A percentile compares a stretch with the other conserved stretches of the same genome.
These are phyloP conservation scores for Microcebus jonahi DNA, from an alignment of 2,113 vertebrate genomes.

Conservation along the genomic window DNA sequence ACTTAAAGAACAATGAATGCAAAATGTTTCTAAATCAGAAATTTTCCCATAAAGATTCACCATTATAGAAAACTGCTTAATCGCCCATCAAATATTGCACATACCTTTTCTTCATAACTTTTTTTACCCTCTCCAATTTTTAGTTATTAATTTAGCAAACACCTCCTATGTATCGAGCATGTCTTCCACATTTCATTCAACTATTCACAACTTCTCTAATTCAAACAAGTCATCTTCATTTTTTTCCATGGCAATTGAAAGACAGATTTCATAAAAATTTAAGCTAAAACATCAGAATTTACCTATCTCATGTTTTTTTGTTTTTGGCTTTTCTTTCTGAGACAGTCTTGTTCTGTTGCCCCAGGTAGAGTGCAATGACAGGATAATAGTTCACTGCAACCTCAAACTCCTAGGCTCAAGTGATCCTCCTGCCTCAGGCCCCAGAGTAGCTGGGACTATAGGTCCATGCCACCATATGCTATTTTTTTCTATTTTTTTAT, in stretches of 20 bases:
- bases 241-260: neutral
- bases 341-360: too few species aligned
- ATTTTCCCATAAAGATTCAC: neutral
- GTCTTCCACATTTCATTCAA: constrained; percentile 5
- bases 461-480: too few species aligned
- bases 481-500: too few species aligned
- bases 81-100: neutral
- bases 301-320: neutral
- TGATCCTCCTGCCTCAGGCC: too few species aligned
- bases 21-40: neutral
- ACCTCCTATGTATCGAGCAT: neutral
- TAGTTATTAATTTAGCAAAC: neutral
- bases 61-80: neutral
- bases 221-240: constrained; percentile 13
- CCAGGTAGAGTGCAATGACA: too few species aligned
- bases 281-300: neutral
- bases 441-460: too few species aligned
- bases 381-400: too few species aligned
- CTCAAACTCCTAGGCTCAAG: too few species aligned
- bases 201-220: neutral
- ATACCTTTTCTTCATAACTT: neutral
- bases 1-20: neutral
- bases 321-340: too few species aligned
- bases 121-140: neutral
- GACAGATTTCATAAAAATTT: constrained; percentile 19